Percentiles rank a stretch among this genome's conserved stretches.
phyloP scores from a whole-genome alignment of 2,113 vertebrate species.

The Clarias macrocephalus region DNA sequence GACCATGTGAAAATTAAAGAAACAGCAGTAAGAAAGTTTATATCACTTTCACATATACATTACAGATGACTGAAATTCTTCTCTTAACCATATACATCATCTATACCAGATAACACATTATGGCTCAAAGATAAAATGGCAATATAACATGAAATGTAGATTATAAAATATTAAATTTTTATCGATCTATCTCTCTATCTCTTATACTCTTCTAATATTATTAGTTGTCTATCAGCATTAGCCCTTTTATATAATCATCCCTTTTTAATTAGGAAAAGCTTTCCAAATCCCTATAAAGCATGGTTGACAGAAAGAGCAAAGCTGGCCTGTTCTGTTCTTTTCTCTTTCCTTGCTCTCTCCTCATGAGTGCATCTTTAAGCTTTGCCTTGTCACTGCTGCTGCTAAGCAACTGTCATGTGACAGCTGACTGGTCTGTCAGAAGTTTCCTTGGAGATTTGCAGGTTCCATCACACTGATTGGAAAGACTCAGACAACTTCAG shows the following conservation, averaged over 20 bases:
- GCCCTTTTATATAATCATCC: not conserved
- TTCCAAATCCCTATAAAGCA: not conserved
- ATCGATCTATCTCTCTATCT: slow-evolving; percentile 11
- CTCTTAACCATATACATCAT: not conserved
- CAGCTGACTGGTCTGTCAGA: slow-evolving; percentile 17
- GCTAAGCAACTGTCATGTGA: slow-evolving; percentile 43
- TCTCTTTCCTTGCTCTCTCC: not conserved
- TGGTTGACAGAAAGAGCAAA: not conserved
- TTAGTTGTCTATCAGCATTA: not conserved
- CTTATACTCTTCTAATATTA: not conserved
- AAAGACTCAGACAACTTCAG: not conserved
- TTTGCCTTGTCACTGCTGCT: slow-evolving; percentile 16
- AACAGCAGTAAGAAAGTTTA: not conserved
- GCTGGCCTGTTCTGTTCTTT: not conserved
- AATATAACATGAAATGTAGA: not conserved
- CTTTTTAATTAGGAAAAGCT: not conserved
- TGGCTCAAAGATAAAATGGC: not conserved
- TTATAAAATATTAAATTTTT: not conserved
- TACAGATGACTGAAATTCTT: not conserved
- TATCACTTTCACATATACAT: not conserved
- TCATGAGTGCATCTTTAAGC: slow-evolving; percentile 5
- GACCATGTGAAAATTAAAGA: not conserved
- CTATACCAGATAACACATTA: not conserved
- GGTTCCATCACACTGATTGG: slow-evolving; percentile 8
- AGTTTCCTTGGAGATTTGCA: slow-evolving; percentile 36